These are phyloP conservation scores for Bungarus multicinctus DNA, from an alignment of 2,113 vertebrate species.

Conservation along the genomic window DNA sequence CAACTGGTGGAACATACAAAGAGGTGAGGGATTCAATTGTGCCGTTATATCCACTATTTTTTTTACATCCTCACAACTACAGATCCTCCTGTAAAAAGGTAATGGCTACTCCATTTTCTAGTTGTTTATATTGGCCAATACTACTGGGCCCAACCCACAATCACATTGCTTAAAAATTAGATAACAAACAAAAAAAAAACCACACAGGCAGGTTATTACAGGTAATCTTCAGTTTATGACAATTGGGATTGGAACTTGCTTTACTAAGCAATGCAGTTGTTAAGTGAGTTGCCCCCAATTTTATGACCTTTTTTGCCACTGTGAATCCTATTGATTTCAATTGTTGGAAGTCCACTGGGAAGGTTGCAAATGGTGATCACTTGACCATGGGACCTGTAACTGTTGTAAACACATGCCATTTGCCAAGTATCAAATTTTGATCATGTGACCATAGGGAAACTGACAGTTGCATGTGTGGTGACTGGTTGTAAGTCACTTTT, in stretches of 20 bases:
- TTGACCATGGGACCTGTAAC: background rate
- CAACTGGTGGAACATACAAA: background rate
- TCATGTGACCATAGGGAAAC: background rate
- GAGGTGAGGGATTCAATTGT: background rate
- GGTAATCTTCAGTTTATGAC: background rate
- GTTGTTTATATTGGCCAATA: background rate
- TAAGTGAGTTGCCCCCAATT: background rate
- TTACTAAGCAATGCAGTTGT: background rate
- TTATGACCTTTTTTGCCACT: background rate
- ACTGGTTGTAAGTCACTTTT: background rate
- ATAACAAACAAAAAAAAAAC: background rate
- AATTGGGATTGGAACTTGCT: background rate
- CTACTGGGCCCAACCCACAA: background rate
- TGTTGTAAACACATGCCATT: background rate
- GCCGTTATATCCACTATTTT: background rate
- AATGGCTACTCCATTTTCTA: background rate
- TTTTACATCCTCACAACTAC: background rate
- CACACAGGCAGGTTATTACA: background rate
- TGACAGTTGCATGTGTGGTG: background rate
- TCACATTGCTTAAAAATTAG: background rate
- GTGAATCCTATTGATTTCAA: background rate
- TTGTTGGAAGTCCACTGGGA: background rate
- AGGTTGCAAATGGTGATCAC: background rate
- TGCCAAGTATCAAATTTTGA: background rate
- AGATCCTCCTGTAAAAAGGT: background rate